phyloP scores from a whole-genome alignment of 64 coral and sea anemone genomes.

The Hydrozoanthus tunicans region DNA sequence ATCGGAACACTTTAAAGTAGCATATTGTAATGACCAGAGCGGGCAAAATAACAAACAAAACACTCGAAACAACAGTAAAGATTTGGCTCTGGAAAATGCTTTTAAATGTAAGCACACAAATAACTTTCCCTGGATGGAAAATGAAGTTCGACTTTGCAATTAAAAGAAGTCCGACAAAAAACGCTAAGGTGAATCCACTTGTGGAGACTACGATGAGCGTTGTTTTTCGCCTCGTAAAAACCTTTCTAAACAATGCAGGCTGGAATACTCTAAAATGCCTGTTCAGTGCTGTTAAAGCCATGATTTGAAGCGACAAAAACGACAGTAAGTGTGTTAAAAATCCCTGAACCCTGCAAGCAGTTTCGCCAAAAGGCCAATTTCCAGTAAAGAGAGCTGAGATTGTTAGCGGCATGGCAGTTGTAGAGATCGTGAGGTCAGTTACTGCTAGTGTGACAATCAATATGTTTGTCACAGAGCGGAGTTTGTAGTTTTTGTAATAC shows the following conservation, averaged over 20 bases:
- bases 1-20: slow-evolving; percentile 69
- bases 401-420: slow-evolving; percentile 66
- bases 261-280: slow-evolving; percentile 72
- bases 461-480: slow-evolving; percentile 69
- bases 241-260: slow-evolving; percentile 54
- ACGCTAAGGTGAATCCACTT: slow-evolving; percentile 38
- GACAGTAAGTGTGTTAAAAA: slow-evolving; percentile 67
- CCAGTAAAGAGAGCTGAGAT: slow-evolving; percentile 43
- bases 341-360: slow-evolving; percentile 66
- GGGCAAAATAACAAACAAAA: slow-evolving; percentile 73
- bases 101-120: slow-evolving; percentile 61
- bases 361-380: slow-evolving; percentile 67
- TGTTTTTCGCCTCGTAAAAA: slow-evolving; percentile 67
- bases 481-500: slow-evolving; percentile 46
- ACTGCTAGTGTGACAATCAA: slow-evolving; percentile 59
- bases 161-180: slow-evolving; percentile 34
- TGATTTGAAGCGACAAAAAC: slow-evolving; percentile 83
- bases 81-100: slow-evolving; percentile 32
- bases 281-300: slow-evolving; percentile 86
- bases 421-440: slow-evolving; percentile 64
- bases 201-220: slow-evolving; percentile 52
- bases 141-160: slow-evolving; percentile 45
- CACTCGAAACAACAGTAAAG: slow-evolving; percentile 69
- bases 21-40: slow-evolving; percentile 75
- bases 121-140: slow-evolving; percentile 81